A percentile compares a stretch with the other conserved stretches of the same genome.
These are phyloP conservation scores for Hesperophylax magnus DNA, from an alignment of 1,140 invertebrate genomes.

Conservation along the genomic window DNA sequence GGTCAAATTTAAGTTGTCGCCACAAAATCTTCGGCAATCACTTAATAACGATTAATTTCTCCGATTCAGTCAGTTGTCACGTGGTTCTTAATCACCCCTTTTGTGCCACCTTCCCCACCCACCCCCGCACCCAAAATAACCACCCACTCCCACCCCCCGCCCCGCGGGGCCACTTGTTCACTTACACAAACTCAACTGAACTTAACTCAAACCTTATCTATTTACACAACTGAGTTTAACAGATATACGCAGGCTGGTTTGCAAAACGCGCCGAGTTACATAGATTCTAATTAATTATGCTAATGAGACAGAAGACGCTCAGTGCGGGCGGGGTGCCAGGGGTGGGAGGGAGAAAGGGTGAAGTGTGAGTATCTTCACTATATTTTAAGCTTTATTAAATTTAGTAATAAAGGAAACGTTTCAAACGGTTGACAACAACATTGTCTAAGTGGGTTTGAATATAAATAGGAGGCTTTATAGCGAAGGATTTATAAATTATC, in stretches of 20 bases:
- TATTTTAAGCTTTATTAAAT: slow-evolving; percentile 16
- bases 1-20: neutral
- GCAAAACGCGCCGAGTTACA: slow-evolving; percentile 57
- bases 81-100: slow-evolving; percentile 29
- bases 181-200: slow-evolving; percentile 51
- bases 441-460: no score
- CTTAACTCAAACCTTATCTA: slow-evolving; percentile 57
- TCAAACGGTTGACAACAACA: no score
- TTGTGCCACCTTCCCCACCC: neutral
- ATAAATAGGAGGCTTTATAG: no score
- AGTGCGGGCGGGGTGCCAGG: slow-evolving; percentile 4
- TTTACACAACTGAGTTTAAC: slow-evolving; percentile 58
- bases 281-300: slow-evolving; percentile 59
- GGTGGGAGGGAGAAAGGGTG: slow-evolving; percentile 15
- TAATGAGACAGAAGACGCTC: slow-evolving; percentile 56
- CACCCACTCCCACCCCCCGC: slow-evolving; percentile 5
- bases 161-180: slow-evolving; percentile 41
- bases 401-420: no score
- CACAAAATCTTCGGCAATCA: slow-evolving; percentile 19
- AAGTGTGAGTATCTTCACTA: slow-evolving; percentile 36
- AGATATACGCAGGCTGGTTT: slow-evolving; percentile 52
- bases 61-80: slow-evolving; percentile 35
- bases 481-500: no score
- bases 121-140: neutral
- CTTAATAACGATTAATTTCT: slow-evolving; percentile 37